phyloP scores from a whole-genome alignment of 2,888 invertebrate genomes.

The Cephus pygmeus region DNA sequence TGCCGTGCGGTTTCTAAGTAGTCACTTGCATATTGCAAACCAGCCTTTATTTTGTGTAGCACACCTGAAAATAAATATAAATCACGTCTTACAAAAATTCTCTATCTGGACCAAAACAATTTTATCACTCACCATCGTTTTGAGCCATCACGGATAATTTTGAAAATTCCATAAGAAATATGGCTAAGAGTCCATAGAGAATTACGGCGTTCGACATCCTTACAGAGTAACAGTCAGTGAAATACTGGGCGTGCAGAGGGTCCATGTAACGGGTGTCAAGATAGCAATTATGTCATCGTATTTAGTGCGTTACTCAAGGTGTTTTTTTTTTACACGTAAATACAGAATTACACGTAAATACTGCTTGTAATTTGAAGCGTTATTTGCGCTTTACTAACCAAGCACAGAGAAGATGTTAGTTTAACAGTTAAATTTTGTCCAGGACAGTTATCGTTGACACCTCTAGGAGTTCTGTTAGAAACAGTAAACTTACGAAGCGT shows the following conservation, averaged over 20 bases:
- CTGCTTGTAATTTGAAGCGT: slow-evolving; percentile 8
- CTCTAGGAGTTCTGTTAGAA: neutral
- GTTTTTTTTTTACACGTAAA: slow-evolving; percentile 29
- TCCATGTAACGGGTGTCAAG: slow-evolving; percentile 23
- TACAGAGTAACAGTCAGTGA: slow-evolving; percentile 12
- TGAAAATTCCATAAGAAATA: neutral
- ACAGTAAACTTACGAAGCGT: neutral
- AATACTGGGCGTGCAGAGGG: slow-evolving; percentile 25
- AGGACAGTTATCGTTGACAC: neutral
- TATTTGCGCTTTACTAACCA: slow-evolving; percentile 42
- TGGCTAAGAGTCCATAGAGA: slow-evolving; percentile 12
- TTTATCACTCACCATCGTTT: neutral
- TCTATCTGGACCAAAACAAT: neutral
- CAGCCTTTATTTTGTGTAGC: slow-evolving; percentile 66
- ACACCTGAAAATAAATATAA: slow-evolving; percentile 46
- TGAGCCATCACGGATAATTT: neutral
- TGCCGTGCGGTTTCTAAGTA: slow-evolving; percentile 69
- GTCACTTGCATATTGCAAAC: slow-evolving; percentile 68
- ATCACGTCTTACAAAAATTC: neutral
- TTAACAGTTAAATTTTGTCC: neutral
- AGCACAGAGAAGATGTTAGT: slow-evolving; percentile 28
- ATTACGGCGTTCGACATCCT: slow-evolving; percentile 28
- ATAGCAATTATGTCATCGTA: slow-evolving; percentile 13
- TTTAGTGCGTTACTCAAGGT: neutral
- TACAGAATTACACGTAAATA: too few relatives aligned